Percentiles rank a stretch among this genome's conserved stretches.
Evolutionary conservation across 1,140 invertebrate species (phyloP).

Genomic region (Drosophila santomea): DNA sequence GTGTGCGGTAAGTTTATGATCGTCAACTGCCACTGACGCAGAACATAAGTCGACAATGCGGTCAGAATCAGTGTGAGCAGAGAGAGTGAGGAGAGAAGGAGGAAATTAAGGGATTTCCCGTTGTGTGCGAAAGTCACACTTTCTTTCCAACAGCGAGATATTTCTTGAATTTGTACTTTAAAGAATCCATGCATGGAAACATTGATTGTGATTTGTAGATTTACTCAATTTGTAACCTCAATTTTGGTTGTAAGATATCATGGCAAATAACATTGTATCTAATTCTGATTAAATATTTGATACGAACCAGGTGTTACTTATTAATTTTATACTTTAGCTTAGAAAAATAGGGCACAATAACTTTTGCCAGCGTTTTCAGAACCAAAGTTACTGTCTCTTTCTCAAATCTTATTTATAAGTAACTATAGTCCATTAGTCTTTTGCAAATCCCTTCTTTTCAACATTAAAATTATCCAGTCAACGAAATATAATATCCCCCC

Average conservation of each 20-base stretch:
- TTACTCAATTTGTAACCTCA: neutral
- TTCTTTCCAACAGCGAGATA: neutral
- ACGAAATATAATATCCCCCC: neutral
- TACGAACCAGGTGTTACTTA: no score
- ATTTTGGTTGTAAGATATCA: no score
- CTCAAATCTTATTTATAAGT: no score
- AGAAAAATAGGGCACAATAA: no score
- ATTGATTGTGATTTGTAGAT: neutral
- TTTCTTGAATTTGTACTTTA: neutral
- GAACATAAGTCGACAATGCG: conserved; percentile 60
- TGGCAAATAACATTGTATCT: no score
- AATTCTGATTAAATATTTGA: no score
- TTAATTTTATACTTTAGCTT: no score
- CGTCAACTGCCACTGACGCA: conserved; percentile 69
- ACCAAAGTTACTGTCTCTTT: no score
- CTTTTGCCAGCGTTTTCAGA: no score
- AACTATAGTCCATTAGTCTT: neutral
- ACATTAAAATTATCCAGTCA: no score
- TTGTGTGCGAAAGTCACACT: neutral
- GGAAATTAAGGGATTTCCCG: conserved; percentile 4
- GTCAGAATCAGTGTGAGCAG: conserved; percentile 51
- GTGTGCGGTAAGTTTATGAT: conserved; percentile 71
- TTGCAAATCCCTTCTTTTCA: neutral
- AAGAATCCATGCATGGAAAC: neutral
- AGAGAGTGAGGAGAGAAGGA: neutral